Percentiles rank a stretch among this genome's conserved stretches.
Conservation (phyloP, 2,888 invertebrate genomes). For the Meteorus colon region DNA sequence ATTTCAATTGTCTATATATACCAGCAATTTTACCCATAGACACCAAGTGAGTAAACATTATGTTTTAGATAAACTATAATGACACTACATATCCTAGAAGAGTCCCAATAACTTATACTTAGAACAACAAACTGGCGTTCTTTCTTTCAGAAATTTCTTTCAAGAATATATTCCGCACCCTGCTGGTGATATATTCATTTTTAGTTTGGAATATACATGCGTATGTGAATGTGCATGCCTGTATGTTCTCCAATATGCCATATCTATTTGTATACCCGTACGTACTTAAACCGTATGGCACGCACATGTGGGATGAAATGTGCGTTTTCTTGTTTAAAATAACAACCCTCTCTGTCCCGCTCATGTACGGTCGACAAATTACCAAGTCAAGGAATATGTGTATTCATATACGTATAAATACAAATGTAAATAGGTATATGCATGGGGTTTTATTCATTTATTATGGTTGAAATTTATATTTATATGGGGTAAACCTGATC, state of each 20-base stretch:
- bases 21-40: not conserved
- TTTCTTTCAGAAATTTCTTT: slow-evolving; percentile 33
- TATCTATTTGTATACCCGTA: slow-evolving; percentile 38
- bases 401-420: not conserved
- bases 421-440: not conserved
- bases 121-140: slow-evolving; percentile 27
- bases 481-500: too few species aligned
- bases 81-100: slow-evolving; percentile 3
- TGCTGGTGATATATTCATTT: slow-evolving; percentile 4
- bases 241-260: slow-evolving; percentile 28
- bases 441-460: too few species aligned
- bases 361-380: not conserved
- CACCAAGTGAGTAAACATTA: slow-evolving; percentile 5
- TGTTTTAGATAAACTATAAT: slow-evolving; percentile 5
- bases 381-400: slow-evolving; percentile 30
- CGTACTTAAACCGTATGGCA: slow-evolving; percentile 43
- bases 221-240: slow-evolving; percentile 6
- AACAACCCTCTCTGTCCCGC: slow-evolving; percentile 48
- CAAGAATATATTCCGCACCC: slow-evolving; percentile 23
- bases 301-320: slow-evolving; percentile 50
- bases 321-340: slow-evolving; percentile 49
- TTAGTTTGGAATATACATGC: slow-evolving; percentile 39
- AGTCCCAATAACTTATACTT: slow-evolving; percentile 10
- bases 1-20: not conserved
- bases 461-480: too few species aligned